These are phyloP conservation scores for Physella acuta DNA, from an alignment of 1,140 invertebrate genomes.

Conservation along the genomic window DNA sequence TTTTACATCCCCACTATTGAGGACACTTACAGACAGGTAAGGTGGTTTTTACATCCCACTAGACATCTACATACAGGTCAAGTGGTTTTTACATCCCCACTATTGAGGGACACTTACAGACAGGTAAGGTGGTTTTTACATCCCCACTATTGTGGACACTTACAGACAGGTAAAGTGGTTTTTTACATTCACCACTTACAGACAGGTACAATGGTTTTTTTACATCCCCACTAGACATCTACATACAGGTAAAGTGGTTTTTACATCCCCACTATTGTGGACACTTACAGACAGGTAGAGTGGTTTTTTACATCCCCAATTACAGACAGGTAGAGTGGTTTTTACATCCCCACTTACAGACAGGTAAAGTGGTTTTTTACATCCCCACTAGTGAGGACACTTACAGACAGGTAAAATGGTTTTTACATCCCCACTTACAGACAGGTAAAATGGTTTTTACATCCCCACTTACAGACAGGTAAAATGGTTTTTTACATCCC, in stretches of 20 bases:
- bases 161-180: constrained; percentile 87
- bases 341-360: not conserved
- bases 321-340: constrained; percentile 74
- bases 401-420: no score
- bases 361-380: no score
- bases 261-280: no score
- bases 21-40: not conserved
- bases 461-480: constrained; percentile 96
- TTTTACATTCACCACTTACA: constrained; percentile 99
- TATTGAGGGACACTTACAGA: constrained; percentile 78
- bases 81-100: constrained; percentile 62
- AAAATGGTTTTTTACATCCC: not conserved
- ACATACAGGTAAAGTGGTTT: no score
- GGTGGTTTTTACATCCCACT: constrained; percentile 63
- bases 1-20: not conserved
- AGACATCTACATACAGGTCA: constrained; percentile 71
- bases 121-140: no score
- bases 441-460: no score
- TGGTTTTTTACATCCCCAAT: constrained; percentile 99
- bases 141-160: constrained; percentile 99
- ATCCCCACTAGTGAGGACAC: no score
- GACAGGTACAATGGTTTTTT: constrained; percentile 99
- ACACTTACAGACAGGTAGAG: no score
- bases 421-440: no score
- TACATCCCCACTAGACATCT: no score